Evolutionary conservation across 2,888 invertebrate genomes (phyloP), one percentile per base, ranked within the genome.

Genomic region (Pollenia griseotomentosa): DNA sequence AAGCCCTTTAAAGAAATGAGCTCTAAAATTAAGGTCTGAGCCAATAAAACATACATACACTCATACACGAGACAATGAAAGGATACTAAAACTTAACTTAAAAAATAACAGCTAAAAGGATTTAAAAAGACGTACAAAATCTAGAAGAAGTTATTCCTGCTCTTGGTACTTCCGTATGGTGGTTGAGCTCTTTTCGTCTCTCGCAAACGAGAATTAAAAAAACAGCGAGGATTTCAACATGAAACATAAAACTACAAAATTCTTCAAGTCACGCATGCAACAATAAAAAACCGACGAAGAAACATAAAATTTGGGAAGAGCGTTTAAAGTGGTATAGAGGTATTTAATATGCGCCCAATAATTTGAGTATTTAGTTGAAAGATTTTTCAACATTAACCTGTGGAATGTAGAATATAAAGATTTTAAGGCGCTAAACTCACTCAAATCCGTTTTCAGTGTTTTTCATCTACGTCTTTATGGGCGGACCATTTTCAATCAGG

Each of bases 181-280:
- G 70, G 42, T 53, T 42, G 6, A 53, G 23, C 44, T 46, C 10
- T 23, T 10, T 68, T 46, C 33, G 7, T 78, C 55, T 59, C 44
- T 61, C 11, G n/a, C 57, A 51, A 79, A 51, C 23, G 51, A 19
- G 51, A 53, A 42, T 61, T 61, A 53, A 51, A 61, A 4, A 61
- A 44, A 48, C 23, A 53, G 23, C 23, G 12, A 61, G 16, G 23
- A 59, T 46, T 68, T 79, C 14, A 70, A 61, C 51, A 44, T 70
- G 74, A 61, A 82, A 70, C 61, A n/a, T n/a, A 85, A 83, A 75
- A 70, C 40, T 63, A 82, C 79, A 77, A 85, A 87, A 92, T 91
- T 90, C 89, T 89, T 89, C 89, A 90, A 91, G 92, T 91, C 91
- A 91, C 91, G 91, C 92, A 92, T 91, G 90, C 92, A 90, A 91